Conservation (phyloP, 2,113 vertebrate genomes). For the Ictalurus punctatus region DNA sequence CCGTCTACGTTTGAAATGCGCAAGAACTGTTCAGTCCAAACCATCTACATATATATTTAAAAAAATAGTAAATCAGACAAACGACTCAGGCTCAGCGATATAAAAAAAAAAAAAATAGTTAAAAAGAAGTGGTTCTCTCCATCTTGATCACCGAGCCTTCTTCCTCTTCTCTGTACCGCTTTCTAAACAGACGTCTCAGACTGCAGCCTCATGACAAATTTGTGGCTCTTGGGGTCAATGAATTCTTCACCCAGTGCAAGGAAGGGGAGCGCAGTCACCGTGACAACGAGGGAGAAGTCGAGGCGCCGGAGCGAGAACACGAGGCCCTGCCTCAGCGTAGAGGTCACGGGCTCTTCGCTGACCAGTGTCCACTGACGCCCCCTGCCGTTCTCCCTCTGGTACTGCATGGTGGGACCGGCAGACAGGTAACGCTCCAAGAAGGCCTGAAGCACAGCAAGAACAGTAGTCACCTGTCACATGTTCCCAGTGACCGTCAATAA, state of each 20-base stretch:
- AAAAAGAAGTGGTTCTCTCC: slow-evolving; percentile 43
- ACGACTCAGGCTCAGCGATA: neutral
- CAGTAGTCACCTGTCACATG: neutral
- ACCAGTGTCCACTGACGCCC: slow-evolving; percentile 91
- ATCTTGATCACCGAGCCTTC: neutral
- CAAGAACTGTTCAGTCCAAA: slow-evolving; percentile 12
- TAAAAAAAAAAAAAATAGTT: slow-evolving; percentile 26
- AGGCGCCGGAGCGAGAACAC: slow-evolving; percentile 85
- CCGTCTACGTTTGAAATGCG: slow-evolving; percentile 1
- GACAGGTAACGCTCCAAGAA: slow-evolving; percentile 89
- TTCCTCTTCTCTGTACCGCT: neutral
- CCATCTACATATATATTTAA: neutral
- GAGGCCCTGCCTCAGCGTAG: slow-evolving; percentile 79
- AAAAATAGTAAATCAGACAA: neutral
- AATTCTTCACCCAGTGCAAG: slow-evolving; percentile 89
- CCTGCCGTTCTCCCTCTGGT: slow-evolving; percentile 84
- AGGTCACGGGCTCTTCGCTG: slow-evolving; percentile 90
- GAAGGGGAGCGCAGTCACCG: slow-evolving; percentile 83
- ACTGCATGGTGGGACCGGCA: slow-evolving; percentile 88
- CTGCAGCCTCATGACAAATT: slow-evolving; percentile 95
- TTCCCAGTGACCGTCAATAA: neutral
- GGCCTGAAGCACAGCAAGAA: slow-evolving; percentile 67
- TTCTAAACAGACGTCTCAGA: slow-evolving; percentile 89
- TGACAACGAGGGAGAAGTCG: slow-evolving; percentile 90
- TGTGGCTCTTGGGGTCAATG: slow-evolving; percentile 93